Evolutionary conservation across 2,113 vertebrate species (phyloP), one percentile per base, ranked within the genome.

Genomic region (Oxyura jamaicensis): DNA sequence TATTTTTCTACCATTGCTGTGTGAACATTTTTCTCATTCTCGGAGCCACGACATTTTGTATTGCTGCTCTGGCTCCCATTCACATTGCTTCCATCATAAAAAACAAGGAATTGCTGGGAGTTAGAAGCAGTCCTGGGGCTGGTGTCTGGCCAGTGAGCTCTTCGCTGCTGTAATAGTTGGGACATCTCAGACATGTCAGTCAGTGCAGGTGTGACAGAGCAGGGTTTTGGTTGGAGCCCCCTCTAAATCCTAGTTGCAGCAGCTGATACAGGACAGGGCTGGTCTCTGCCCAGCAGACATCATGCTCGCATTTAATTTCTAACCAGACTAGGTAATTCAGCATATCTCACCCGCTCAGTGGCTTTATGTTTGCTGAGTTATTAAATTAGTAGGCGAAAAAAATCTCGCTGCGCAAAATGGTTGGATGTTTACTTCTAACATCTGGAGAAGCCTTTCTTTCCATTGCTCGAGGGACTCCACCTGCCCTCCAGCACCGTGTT

Each of bases 1-100:
- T 92, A 75, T 75, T 88, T 92, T 95, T 88, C 66, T 82, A 50
- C 41, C 42, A 78, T 88, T 96, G 66, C 78, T 86, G 66, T 88
- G 39, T 68, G 90, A 86, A 65, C 26, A 20, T 79, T 90, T 90
- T 95, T 84, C 76, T 94, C 15, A 6, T 94, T 83, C 59, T 80
- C 39, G 52, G 79, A 88, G 41, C 68, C 75, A 69, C 58, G 56
- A 6, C 50, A 29, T 29, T 88, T 91, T 76, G 13, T 55, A 26
- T 41, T 91, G 59, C 68, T 92, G 66, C 60, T 90, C 52, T 90
- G 76, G 52, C 62, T 90, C 63, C 59, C 80, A 20, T 76, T 62
- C 35, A 86, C 55, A 65, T 60, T 56, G 42, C 18, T 93, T 69
- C 59, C 68, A 60, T 26, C 55, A n/a, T n/a, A n/a, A 80, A 35